phyloP scores from a whole-genome alignment of 1,140 invertebrate genomes.

The Brachionus rubens region DNA sequence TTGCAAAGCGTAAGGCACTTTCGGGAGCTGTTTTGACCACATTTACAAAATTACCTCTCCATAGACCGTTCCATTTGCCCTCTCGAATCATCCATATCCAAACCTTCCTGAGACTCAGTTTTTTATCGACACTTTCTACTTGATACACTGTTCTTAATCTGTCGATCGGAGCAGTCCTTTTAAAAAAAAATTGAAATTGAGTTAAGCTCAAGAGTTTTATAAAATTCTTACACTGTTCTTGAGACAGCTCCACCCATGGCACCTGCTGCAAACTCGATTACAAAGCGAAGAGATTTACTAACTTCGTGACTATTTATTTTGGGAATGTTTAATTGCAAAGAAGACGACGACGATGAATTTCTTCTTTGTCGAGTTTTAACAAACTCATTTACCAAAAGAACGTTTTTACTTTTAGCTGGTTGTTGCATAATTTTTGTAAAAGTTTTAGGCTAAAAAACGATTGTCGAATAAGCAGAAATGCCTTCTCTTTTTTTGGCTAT shows the following conservation, averaged over 20 bases:
- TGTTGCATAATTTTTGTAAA: no score
- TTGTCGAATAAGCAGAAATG: no score
- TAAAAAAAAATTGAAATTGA: not conserved
- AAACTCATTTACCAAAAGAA: conserved; percentile 14
- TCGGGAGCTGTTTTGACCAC: conserved; percentile 98
- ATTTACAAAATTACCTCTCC: conserved; percentile 97
- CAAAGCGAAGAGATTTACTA: not conserved
- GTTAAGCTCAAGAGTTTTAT: not conserved
- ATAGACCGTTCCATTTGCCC: conserved; percentile 81
- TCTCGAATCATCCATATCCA: conserved; percentile 71
- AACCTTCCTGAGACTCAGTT: not conserved
- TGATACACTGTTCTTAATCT: conserved; percentile 37
- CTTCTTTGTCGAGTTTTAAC: conserved; percentile 15
- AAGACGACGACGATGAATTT: conserved; percentile 27
- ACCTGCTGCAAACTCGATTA: conserved; percentile 73
- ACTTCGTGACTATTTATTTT: not conserved
- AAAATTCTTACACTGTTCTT: conserved; percentile 69
- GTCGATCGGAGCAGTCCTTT: conserved; percentile 25
- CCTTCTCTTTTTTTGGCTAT: no score
- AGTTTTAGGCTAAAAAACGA: no score
- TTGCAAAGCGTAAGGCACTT: conserved; percentile 92
- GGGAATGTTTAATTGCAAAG: not conserved
- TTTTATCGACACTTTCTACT: conserved; percentile 3
- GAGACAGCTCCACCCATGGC: conserved; percentile 92
- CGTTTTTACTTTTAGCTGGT: conserved; percentile 7